Percentiles rank a stretch among this genome's conserved stretches.
phyloP scores from a whole-genome alignment of 1,140 invertebrate species.

The Cheumatopsyche charites region DNA sequence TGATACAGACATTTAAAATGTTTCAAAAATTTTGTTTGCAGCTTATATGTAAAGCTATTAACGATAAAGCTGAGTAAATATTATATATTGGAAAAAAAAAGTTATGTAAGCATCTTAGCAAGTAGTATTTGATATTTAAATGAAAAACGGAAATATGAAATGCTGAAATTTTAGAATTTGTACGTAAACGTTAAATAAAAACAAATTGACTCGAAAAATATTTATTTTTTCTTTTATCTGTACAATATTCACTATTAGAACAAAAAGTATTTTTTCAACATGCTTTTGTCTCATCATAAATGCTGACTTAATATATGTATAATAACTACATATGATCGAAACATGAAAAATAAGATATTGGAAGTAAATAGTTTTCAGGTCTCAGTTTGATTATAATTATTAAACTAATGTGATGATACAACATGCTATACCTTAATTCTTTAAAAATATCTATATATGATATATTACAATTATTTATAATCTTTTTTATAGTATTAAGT shows the following conservation, averaged over 20 bases:
- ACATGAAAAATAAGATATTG: constrained; percentile 9
- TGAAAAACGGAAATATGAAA: too few species aligned
- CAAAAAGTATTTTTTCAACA: background rate
- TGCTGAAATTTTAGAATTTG: too few species aligned
- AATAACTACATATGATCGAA: background rate
- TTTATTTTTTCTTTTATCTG: too few species aligned
- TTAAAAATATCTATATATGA: constrained; percentile 1
- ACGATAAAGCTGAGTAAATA: too few species aligned
- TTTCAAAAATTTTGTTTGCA: too few species aligned
- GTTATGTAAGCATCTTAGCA: too few species aligned
- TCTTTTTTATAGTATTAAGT: constrained; percentile 11
- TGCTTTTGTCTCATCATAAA: background rate
- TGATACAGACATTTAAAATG: constrained; percentile 56
- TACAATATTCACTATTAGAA: background rate
- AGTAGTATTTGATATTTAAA: too few species aligned
- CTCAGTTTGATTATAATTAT: constrained; percentile 14
- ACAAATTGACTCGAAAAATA: too few species aligned
- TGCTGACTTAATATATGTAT: background rate
- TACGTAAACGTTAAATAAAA: too few species aligned
- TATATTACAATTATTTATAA: background rate
- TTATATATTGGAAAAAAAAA: too few species aligned
- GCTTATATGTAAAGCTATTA: too few species aligned
- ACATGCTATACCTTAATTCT: constrained; percentile 1
- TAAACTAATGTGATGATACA: constrained; percentile 7
- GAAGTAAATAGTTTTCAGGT: constrained; percentile 19